Conservation (phyloP, 2,113 vertebrate species). For the Zapus hudsonius region DNA sequence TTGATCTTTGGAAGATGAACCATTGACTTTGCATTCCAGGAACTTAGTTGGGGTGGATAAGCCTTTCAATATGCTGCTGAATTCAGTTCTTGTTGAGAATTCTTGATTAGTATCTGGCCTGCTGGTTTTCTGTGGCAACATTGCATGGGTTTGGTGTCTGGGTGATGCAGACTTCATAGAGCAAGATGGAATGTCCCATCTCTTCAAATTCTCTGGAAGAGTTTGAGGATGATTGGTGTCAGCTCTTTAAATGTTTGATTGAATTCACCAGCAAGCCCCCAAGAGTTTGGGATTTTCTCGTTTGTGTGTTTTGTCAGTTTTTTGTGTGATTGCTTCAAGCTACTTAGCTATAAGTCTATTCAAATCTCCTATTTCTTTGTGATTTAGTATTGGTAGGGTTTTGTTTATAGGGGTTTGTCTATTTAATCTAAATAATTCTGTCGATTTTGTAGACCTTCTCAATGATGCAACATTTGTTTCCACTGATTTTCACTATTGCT, state of each 20-base stretch:
- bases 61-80: not conserved
- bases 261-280: not conserved
- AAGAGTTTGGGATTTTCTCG: not conserved
- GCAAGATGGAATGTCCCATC: not conserved
- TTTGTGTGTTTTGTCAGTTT: not conserved
- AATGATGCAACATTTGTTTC: not conserved
- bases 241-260: not conserved
- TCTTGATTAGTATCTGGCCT: not conserved
- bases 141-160: not conserved
- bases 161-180: not conserved
- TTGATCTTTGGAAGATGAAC: not conserved
- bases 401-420: not conserved
- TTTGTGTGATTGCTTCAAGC: not conserved
- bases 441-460: not conserved
- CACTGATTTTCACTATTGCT: not conserved
- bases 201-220: not conserved
- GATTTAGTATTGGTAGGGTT: too few species aligned
- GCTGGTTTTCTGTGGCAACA: not conserved
- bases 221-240: not conserved
- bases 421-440: not conserved
- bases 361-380: not conserved
- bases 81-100: not conserved
- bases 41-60: not conserved
- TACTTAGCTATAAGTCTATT: not conserved
- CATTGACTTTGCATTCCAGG: too few species aligned